These are phyloP conservation scores for Cecidostiba fungosa DNA, from an alignment of 2,888 invertebrate species.

Conservation along the genomic window DNA sequence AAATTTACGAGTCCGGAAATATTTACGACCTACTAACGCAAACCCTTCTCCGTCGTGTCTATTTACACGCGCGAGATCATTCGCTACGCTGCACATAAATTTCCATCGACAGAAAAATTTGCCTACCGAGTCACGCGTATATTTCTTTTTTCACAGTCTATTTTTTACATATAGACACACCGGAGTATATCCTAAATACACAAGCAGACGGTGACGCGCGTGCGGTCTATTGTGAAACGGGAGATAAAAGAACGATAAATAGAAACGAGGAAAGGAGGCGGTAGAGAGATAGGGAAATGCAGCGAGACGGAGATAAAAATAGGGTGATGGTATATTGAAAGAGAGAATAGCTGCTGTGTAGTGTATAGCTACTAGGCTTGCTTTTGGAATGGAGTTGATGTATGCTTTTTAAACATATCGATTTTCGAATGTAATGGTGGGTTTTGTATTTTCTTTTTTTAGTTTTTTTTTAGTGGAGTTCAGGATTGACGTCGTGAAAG, in stretches of 20 bases:
- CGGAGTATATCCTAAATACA: conserved; percentile 59
- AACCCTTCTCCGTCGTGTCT: conserved; percentile 47
- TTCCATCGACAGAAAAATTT: conserved; percentile 60
- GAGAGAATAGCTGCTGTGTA: background rate
- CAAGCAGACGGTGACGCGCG: conserved; percentile 52
- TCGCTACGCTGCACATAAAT: conserved; percentile 57
- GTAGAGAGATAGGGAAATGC: conserved; percentile 29
- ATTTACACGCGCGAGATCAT: conserved; percentile 48
- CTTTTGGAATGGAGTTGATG: background rate
- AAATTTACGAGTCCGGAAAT: conserved; percentile 55
- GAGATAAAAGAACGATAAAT: conserved; percentile 57
- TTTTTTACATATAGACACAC: background rate
- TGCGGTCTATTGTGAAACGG: conserved; percentile 50
- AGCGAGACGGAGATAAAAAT: conserved; percentile 34
- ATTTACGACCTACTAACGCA: conserved; percentile 37
- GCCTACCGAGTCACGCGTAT: conserved; percentile 24
- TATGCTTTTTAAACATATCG: conserved; percentile 10
- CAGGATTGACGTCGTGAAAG: background rate
- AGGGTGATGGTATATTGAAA: conserved; percentile 14
- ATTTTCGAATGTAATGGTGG: background rate
- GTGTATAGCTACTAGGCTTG: background rate
- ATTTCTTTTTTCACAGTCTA: background rate
- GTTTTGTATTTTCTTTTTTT: background rate
- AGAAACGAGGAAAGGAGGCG: conserved; percentile 18
- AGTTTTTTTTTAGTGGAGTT: background rate